Conservation (phyloP, 37 sponge, comb jelly and placozoan species). For the Beroe forskalii region DNA sequence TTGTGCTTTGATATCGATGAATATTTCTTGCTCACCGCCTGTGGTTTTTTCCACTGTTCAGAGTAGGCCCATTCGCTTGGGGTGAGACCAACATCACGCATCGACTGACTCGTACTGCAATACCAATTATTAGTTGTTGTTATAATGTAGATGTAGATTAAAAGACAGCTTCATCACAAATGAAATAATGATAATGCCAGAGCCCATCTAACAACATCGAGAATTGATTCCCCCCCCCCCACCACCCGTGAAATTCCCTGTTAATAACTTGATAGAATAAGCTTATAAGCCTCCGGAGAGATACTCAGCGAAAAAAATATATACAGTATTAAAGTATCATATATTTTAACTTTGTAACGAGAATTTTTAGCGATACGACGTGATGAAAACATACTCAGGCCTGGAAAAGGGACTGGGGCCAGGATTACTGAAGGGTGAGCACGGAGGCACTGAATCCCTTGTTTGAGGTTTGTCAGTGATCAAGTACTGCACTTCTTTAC, state of each 20-base stretch:
- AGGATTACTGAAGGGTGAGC: constrained; percentile 37
- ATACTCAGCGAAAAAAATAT: too few relatives aligned
- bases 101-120: constrained; percentile 47
- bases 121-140: not conserved
- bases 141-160: too few relatives aligned
- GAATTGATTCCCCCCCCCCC: too few relatives aligned
- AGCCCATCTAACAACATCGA: too few relatives aligned
- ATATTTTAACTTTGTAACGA: too few relatives aligned
- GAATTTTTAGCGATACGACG: too few relatives aligned
- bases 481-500: constrained; percentile 43
- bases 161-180: too few relatives aligned
- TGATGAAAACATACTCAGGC: constrained; percentile 48
- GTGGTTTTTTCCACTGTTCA: constrained; percentile 39
- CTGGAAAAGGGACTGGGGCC: constrained; percentile 49
- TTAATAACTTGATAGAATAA: too few relatives aligned
- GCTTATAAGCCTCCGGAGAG: too few relatives aligned
- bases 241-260: too few relatives aligned
- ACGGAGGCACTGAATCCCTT: not conserved
- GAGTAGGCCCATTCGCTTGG: constrained; percentile 55
- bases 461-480: constrained; percentile 36
- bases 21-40: not conserved
- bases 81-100: not conserved
- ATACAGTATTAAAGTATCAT: too few relatives aligned
- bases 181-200: too few relatives aligned
- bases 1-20: not conserved